phyloP scores from a whole-genome alignment of 2,888 invertebrate species.

The Dicyrtomina minuta region DNA sequence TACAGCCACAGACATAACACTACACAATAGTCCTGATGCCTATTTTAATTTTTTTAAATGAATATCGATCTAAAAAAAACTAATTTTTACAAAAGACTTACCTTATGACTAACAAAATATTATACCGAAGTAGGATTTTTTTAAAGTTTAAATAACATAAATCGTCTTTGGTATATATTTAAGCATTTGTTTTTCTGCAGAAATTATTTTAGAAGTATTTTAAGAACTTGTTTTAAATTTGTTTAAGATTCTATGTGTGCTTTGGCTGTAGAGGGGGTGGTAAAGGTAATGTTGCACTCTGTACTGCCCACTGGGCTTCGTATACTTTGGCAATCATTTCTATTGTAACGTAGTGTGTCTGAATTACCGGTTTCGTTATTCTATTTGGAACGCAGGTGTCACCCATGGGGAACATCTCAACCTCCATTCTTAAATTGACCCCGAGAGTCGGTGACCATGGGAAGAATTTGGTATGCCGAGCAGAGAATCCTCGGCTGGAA shows the following conservation, averaged over 20 bases:
- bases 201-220: too few species aligned
- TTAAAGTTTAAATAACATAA: too few species aligned
- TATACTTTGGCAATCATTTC: neutral
- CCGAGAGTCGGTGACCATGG: slow-evolving; percentile 78
- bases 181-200: too few species aligned
- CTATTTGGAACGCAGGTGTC: slow-evolving; percentile 72
- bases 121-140: too few species aligned
- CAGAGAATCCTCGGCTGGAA: slow-evolving; percentile 73
- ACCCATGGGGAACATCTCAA: slow-evolving; percentile 76
- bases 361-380: slow-evolving; percentile 19
- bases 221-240: too few species aligned
- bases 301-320: neutral
- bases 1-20: too few species aligned
- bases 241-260: neutral
- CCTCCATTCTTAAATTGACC: slow-evolving; percentile 72
- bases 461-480: slow-evolving; percentile 75
- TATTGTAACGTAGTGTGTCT: slow-evolving; percentile 15
- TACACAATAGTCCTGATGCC: too few species aligned
- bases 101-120: too few species aligned
- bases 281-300: slow-evolving; percentile 3
- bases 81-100: too few species aligned
- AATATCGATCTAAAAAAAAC: too few species aligned
- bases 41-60: too few species aligned
- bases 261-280: neutral
- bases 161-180: too few species aligned